A percentile compares a stretch with the other conserved stretches of the same genome.
Conservation (phyloP, 2,888 invertebrate genomes). For the Polietes domitor region DNA sequence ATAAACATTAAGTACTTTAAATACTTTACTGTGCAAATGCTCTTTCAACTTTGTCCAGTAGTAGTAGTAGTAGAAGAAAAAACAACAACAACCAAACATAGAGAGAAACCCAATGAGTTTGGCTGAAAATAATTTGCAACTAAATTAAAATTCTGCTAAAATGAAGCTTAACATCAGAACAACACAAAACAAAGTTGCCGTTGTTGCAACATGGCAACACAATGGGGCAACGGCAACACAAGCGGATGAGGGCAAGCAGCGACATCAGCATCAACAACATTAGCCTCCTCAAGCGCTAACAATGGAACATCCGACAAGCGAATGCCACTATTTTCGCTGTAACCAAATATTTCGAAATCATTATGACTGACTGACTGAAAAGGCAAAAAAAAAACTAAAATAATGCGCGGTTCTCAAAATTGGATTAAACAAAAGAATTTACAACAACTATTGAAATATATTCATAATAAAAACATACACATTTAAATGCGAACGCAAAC, state of each 20-base stretch:
- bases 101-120: slow-evolving; percentile 14
- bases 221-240: slow-evolving; percentile 3
- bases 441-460: not conserved
- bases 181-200: slow-evolving; percentile 22
- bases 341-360: not conserved
- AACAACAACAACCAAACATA: not conserved
- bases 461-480: not conserved
- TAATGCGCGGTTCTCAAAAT: not conserved
- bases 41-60: slow-evolving; percentile 43
- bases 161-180: slow-evolving; percentile 14
- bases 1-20: slow-evolving; percentile 54
- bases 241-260: not conserved
- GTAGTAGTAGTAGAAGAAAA: slow-evolving; percentile 24
- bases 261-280: not conserved
- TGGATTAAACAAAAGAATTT: not conserved
- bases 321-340: not conserved
- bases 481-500: not conserved
- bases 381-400: not conserved
- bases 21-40: slow-evolving; percentile 38
- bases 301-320: not conserved
- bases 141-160: slow-evolving; percentile 22
- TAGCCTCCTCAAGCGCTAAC: not conserved
- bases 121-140: slow-evolving; percentile 33
- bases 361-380: not conserved
- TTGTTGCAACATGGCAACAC: slow-evolving; percentile 11